These are phyloP conservation scores for Cetoscarus ocellatus DNA, from an alignment of 2,797 vertebrate species.

Conservation along the genomic window DNA sequence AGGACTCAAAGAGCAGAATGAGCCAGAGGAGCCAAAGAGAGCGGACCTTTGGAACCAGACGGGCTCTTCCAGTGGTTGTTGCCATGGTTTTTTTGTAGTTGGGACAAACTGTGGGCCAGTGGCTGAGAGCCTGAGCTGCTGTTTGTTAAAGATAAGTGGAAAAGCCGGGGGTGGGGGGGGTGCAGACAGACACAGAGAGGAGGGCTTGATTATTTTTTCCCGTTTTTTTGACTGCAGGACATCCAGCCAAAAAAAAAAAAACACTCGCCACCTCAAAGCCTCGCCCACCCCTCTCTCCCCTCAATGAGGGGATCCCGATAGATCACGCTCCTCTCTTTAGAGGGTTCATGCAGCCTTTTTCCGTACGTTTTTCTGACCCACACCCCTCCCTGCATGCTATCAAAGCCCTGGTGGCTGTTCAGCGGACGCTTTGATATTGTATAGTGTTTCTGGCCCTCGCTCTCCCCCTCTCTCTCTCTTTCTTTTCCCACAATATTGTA, in stretches of 20 bases:
- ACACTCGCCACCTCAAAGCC: conserved; percentile 61
- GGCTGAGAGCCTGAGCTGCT: conserved; percentile 80
- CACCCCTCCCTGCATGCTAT: conserved; percentile 60
- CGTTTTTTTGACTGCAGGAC: conserved; percentile 62
- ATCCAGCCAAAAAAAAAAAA: conserved; percentile 63
- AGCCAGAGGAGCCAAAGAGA: conserved; percentile 45
- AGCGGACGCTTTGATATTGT: conserved; percentile 72
- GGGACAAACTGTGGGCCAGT: conserved; percentile 80
- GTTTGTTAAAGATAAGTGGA: conserved; percentile 85
- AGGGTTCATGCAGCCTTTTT: conserved; percentile 56
- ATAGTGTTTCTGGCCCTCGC: conserved; percentile 75
- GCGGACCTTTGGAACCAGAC: conserved; percentile 68
- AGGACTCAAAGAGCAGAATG: conserved; percentile 35
- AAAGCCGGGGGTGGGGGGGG: conserved; percentile 70
- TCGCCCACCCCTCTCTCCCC: conserved; percentile 34
- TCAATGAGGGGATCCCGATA: conserved; percentile 58
- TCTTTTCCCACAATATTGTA: conserved; percentile 67
- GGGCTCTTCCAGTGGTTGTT: conserved; percentile 71
- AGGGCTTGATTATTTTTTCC: conserved; percentile 45
- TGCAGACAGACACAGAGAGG: conserved; percentile 58
- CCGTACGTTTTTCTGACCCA: conserved; percentile 57
- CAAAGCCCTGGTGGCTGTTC: conserved; percentile 72
- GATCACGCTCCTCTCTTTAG: conserved; percentile 64
- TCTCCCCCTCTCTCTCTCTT: conserved; percentile 44
- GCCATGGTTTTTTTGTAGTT: conserved; percentile 77